Base-by-base conservation (phyloP, 2,888 invertebrate genomes). In the Onchidella celtica region DNA sequence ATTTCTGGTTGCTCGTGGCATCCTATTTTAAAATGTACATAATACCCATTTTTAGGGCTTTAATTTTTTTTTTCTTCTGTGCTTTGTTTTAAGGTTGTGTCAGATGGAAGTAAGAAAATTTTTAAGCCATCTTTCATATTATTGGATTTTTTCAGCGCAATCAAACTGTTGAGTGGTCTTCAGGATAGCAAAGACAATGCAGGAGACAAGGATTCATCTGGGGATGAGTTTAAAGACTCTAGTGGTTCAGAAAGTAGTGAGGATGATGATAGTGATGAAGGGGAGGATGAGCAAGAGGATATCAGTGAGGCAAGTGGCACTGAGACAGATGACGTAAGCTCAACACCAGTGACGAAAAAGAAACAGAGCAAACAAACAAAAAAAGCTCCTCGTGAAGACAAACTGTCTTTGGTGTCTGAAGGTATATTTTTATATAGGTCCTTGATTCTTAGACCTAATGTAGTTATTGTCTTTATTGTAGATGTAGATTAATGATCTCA, bases 231-330 rank as follows among this genome's bases (percentile, higher is more conserved):
- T 59, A 21, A 34, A 29, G 61, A 69, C 3, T 59, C n/a, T 6
- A 34, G 2, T 57, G 59, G 68, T 57, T 59, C 68, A 32, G 75
- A 68, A 38, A 40, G 27, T 57, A 32, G 21, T n/a, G 32, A 66
- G 32, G 75, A 74, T 59, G 69, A 68, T 65, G 75, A 81, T 70
- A 47, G 65, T 65, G 76, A 70, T 59, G 63, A 70, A 6, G 63
- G 36, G 14, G 74, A 80, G 0, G 32, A 68, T 68, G 75, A 81
- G 21, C 32, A 59, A 14, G 61, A 66, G 4, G 61, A 68, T 32
- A 17, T 21, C 65, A 32, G n/a, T n/a, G n/a, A n/a, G n/a, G n/a
- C n/a, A n/a, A n/a, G n/a, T n/a, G n/a, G n/a, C n/a, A n/a, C n/a
- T n/a, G n/a, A n/a, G n/a, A n/a, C n/a, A n/a, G n/a, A n/a, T n/a